These are phyloP conservation scores for Sinotaia quadrata DNA, from an alignment of 2,888 invertebrate species.

Conservation along the genomic window DNA sequence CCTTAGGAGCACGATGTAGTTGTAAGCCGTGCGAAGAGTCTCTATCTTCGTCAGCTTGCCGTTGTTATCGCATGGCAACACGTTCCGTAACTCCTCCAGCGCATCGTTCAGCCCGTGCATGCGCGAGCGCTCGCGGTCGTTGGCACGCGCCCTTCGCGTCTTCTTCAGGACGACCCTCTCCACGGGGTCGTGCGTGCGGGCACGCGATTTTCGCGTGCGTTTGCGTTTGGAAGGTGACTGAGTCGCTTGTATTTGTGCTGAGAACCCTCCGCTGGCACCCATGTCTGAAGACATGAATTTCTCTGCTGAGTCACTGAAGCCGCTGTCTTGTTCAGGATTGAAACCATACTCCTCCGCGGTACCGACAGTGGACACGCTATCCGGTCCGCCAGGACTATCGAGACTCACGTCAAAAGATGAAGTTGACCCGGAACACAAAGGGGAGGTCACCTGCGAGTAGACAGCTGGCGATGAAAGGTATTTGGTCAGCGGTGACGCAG, in stretches of 20 bases:
- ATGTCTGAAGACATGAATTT: neutral
- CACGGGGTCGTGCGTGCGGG: slow-evolving; percentile 67
- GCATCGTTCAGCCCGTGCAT: slow-evolving; percentile 80
- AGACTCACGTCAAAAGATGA: neutral
- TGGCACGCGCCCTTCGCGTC: slow-evolving; percentile 75
- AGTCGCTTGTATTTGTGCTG: neutral
- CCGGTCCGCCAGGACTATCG: slow-evolving; percentile 1
- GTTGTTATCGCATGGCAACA: slow-evolving; percentile 74
- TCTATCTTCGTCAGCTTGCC: slow-evolving; percentile 76
- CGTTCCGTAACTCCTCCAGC: slow-evolving; percentile 75
- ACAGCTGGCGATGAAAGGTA: neutral
- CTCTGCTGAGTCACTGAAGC: slow-evolving; percentile 3
- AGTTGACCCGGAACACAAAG: neutral
- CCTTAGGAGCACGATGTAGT: slow-evolving; percentile 94
- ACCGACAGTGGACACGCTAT: neutral
- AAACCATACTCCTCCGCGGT: neutral
- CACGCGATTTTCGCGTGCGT: slow-evolving; percentile 44
- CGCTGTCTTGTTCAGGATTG: slow-evolving; percentile 3
- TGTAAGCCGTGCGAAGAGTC: slow-evolving; percentile 87
- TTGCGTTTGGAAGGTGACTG: slow-evolving; percentile 31
- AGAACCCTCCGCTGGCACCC: neutral
- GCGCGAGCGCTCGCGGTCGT: slow-evolving; percentile 77
- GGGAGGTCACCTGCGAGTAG: slow-evolving; percentile 1
- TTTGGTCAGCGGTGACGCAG: no score
- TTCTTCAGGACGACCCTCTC: slow-evolving; percentile 90